phyloP scores from a whole-genome alignment of 2,797 vertebrate genomes.

The Chloroceryle inda region DNA sequence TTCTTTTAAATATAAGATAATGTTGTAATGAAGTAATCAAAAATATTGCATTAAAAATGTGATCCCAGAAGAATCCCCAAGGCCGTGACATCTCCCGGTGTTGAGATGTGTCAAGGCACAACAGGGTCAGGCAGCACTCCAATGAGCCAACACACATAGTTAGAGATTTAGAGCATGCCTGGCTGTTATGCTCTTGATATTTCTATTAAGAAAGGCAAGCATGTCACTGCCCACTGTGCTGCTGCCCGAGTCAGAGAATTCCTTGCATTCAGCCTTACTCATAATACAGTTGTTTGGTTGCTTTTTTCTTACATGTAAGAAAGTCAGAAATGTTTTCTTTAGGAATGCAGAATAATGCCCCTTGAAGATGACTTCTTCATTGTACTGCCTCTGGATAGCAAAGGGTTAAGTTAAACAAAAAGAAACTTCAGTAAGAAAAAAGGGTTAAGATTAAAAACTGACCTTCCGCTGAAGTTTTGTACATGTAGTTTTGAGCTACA shows the following conservation, averaged over 20 bases:
- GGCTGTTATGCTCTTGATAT: conserved; percentile 20
- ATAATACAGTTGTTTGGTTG: neutral
- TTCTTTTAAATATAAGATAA: neutral
- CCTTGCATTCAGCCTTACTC: neutral
- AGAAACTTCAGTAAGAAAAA: neutral
- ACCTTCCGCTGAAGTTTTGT: neutral
- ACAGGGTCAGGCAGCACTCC: neutral
- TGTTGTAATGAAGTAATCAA: neutral
- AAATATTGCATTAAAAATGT: neutral
- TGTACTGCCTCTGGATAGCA: neutral
- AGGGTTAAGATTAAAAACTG: neutral
- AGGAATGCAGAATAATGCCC: neutral
- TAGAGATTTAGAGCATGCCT: neutral
- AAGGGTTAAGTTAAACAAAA: neutral
- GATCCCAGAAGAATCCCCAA: neutral
- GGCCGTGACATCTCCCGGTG: neutral
- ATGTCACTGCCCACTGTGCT: neutral
- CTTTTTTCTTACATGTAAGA: neutral
- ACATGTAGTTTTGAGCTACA: neutral
- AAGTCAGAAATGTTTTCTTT: neutral
- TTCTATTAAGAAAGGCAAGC: conserved; percentile 21
- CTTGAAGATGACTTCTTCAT: neutral
- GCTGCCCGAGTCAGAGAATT: neutral
- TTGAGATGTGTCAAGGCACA: conserved; percentile 17
- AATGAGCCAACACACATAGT: neutral